These are phyloP conservation scores for Meteorus colon DNA, from an alignment of 2,888 invertebrate genomes.

Conservation along the genomic window DNA sequence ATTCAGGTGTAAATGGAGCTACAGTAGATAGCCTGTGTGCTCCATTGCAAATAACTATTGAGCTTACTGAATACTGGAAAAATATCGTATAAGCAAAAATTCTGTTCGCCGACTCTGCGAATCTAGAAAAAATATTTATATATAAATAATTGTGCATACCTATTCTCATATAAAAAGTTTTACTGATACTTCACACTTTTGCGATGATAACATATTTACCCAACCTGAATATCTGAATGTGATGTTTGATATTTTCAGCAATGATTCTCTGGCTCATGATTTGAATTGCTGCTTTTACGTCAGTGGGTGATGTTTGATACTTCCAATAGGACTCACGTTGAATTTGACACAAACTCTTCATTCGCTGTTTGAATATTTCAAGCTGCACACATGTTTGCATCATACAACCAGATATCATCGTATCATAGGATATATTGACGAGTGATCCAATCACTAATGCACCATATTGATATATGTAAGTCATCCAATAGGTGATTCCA, in stretches of 20 bases:
- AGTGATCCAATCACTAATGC: slow-evolving; percentile 10
- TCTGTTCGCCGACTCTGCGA: background rate
- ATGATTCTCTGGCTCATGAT: background rate
- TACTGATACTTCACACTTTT: no score
- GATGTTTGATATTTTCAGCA: slow-evolving; percentile 43
- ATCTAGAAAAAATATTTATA: background rate
- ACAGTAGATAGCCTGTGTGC: background rate
- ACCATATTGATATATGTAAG: slow-evolving; percentile 38
- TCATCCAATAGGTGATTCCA: slow-evolving; percentile 44
- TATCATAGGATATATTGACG: slow-evolving; percentile 50
- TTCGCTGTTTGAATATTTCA: slow-evolving; percentile 45
- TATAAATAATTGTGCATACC: no score
- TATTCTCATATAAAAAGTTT: no score
- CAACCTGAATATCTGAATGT: slow-evolving; percentile 22
- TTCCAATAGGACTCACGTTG: background rate
- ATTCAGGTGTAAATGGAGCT: slow-evolving; percentile 21
- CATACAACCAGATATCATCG: slow-evolving; percentile 50
- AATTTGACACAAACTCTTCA: background rate
- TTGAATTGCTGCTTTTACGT: background rate
- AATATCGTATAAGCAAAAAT: slow-evolving; percentile 14
- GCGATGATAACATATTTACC: background rate
- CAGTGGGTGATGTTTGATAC: background rate
- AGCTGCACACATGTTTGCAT: slow-evolving; percentile 53
- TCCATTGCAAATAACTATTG: slow-evolving; percentile 2
- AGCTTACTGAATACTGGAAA: slow-evolving; percentile 16